These are phyloP conservation scores for Laticauda laticaudata DNA, from an alignment of 2,113 vertebrate genomes.

Conservation along the genomic window DNA sequence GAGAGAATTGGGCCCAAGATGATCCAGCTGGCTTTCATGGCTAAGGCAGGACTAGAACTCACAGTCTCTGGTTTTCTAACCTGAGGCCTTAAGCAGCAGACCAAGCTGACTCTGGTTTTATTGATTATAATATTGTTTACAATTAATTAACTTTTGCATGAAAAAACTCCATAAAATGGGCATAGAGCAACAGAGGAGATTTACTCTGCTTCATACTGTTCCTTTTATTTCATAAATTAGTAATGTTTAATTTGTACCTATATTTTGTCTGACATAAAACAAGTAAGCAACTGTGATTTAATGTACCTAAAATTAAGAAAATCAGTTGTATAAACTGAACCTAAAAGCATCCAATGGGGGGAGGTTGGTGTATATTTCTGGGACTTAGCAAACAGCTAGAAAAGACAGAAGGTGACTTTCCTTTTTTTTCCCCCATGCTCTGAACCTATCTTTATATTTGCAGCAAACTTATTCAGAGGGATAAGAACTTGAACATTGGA, in stretches of 20 bases:
- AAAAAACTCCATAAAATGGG: not conserved
- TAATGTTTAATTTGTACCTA: not conserved
- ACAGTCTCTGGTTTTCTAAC: not conserved
- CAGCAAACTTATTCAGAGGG: constrained; percentile 77
- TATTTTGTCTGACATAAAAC: not conserved
- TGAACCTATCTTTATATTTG: constrained; percentile 24
- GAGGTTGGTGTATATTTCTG: not conserved
- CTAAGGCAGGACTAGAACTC: not conserved
- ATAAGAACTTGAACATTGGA: constrained; percentile 76
- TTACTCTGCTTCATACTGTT: not conserved
- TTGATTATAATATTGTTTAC: not conserved
- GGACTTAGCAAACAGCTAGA: not conserved
- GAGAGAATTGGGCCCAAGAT: not conserved
- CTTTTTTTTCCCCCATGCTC: constrained; percentile 17
- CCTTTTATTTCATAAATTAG: not conserved
- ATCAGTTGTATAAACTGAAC: not conserved
- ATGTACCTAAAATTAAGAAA: not conserved
- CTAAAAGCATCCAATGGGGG: not conserved
- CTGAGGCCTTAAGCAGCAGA: not conserved
- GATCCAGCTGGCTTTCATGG: not conserved
- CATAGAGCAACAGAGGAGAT: not conserved
- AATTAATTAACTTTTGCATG: not conserved
- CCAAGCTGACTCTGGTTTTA: not conserved
- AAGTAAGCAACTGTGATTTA: not conserved
- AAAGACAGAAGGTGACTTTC: not conserved